phyloP scores from a whole-genome alignment of 2,113 vertebrate species.

The Malurus melanocephalus region DNA sequence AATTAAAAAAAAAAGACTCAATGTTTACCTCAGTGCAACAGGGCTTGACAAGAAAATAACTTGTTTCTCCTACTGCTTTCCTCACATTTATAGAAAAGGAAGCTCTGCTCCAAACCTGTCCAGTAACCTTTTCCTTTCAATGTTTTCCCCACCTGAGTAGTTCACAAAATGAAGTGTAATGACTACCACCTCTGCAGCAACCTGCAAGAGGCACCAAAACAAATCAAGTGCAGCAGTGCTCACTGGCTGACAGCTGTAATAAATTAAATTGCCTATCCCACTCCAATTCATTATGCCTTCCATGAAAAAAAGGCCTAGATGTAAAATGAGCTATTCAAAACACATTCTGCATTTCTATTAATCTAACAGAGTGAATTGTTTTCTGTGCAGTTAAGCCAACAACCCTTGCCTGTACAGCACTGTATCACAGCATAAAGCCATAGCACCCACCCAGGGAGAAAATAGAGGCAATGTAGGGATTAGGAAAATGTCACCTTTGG shows the following conservation, averaged over 20 bases:
- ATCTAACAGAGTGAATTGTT: slow-evolving; percentile 3
- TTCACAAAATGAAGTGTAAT: slow-evolving; percentile 23
- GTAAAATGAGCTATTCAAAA: slow-evolving; percentile 50
- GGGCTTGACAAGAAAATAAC: neutral
- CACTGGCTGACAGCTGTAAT: slow-evolving; percentile 38
- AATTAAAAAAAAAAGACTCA: neutral
- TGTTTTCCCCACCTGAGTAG: slow-evolving; percentile 13
- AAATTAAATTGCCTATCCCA: slow-evolving; percentile 29
- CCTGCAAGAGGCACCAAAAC: neutral
- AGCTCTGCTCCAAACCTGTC: neutral
- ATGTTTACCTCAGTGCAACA: neutral
- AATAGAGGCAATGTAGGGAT: neutral
- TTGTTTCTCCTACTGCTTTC: neutral
- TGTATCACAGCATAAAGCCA: neutral
- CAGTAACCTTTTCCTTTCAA: neutral
- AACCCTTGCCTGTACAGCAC: neutral
- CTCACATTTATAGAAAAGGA: neutral
- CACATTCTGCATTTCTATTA: slow-evolving; percentile 38
- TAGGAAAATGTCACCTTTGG: neutral
- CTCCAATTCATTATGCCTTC: slow-evolving; percentile 35
- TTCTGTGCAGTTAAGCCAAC: neutral
- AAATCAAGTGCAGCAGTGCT: neutral
- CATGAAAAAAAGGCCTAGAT: slow-evolving; percentile 33
- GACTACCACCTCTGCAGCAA: neutral
- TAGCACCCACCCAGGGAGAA: neutral